Percentiles rank a stretch among this genome's conserved stretches.
Conservation (phyloP, 2,888 invertebrate species). For the Chymomyza caudatula region DNA sequence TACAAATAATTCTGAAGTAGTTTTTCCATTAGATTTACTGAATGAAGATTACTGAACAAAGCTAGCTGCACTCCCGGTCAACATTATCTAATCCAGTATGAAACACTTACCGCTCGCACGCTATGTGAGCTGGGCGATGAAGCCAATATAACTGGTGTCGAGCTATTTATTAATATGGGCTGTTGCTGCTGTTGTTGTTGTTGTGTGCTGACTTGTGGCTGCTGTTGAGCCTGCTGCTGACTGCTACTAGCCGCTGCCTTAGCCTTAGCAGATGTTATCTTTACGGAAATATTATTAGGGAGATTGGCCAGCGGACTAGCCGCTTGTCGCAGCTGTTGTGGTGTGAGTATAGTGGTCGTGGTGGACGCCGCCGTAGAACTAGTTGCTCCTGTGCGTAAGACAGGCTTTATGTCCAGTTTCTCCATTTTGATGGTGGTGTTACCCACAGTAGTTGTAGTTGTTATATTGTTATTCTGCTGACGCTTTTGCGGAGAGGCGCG, state of each 20-base stretch:
- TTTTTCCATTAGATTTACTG: no score
- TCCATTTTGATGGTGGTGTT: constrained; percentile 74
- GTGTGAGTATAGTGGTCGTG: constrained; percentile 54
- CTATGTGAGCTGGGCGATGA: constrained; percentile 66
- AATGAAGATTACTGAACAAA: no score
- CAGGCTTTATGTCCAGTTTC: constrained; percentile 74
- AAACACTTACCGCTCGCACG: constrained; percentile 55
- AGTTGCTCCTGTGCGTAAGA: constrained; percentile 40
- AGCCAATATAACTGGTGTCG: constrained; percentile 74
- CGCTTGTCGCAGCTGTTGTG: constrained; percentile 64
- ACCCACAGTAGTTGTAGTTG: constrained; percentile 49
- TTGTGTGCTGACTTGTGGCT: constrained; percentile 11
- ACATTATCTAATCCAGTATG: no score
- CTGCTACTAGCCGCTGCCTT: constrained; percentile 52
- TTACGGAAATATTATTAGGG: constrained; percentile 76
- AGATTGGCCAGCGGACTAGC: constrained; percentile 73
- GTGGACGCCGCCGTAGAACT: constrained; percentile 43
- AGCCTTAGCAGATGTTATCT: constrained; percentile 74
- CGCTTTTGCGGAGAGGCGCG: constrained; percentile 43
- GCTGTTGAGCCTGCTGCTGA: constrained; percentile 33
- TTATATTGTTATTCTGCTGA: constrained; percentile 31
- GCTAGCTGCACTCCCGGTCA: no score
- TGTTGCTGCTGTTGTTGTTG: constrained; percentile 63
- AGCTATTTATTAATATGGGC: constrained; percentile 74
- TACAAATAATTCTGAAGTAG: no score